phyloP scores from a whole-genome alignment of 2,888 invertebrate genomes.

The Ectobius pallidus region DNA sequence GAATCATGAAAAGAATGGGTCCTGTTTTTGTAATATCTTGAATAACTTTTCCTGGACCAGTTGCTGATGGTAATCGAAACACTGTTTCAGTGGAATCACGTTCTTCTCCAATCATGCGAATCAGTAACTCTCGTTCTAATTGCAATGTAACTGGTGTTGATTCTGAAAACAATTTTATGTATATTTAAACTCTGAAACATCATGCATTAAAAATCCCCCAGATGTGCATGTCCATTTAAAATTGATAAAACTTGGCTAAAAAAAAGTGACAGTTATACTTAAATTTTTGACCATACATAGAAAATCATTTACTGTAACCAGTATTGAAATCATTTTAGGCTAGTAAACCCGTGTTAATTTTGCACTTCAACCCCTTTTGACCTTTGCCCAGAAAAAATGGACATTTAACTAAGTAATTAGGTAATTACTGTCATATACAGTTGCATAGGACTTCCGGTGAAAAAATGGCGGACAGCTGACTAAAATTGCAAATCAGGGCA shows the following conservation, averaged over 20 bases:
- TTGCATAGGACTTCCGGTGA: no score
- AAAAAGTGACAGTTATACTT: neutral
- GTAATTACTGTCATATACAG: no score
- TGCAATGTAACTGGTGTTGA: neutral
- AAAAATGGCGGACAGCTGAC: no score
- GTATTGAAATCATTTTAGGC: no score
- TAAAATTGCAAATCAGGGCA: no score
- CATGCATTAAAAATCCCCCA: no score
- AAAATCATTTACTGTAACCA: no score
- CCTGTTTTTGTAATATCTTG: constrained; percentile 58
- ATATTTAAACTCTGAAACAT: no score
- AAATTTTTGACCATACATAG: neutral
- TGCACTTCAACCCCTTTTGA: neutral
- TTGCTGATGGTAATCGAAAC: constrained; percentile 5
- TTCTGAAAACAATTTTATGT: neutral
- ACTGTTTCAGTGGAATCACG: neutral
- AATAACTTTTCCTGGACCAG: constrained; percentile 14
- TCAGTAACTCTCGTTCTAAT: neutral
- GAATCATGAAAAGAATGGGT: constrained; percentile 20
- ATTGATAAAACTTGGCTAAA: neutral
- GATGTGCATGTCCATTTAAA: neutral
- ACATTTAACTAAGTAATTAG: neutral
- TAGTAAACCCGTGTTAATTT: no score
- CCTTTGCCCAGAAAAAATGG: neutral
- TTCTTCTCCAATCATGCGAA: constrained; percentile 17